A percentile compares a stretch with the other conserved stretches of the same genome.
These are phyloP conservation scores for Lethrus apterus DNA, from an alignment of 1,140 invertebrate species.

Conservation along the genomic window DNA sequence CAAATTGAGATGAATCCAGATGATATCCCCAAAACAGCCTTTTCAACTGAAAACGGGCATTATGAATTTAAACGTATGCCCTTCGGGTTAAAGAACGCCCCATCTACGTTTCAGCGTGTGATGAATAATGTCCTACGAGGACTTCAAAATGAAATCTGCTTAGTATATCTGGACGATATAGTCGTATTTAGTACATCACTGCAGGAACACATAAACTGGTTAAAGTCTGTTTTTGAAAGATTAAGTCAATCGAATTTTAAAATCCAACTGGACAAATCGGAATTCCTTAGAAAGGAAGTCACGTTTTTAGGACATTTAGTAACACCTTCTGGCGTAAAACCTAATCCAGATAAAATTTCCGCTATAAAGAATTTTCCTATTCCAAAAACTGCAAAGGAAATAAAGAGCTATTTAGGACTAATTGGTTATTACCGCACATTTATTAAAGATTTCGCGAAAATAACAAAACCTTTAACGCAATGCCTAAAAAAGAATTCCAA, in stretches of 20 bases:
- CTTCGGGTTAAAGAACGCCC: not conserved
- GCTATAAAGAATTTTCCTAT: slow-evolving; percentile 15
- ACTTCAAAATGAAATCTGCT: not conserved
- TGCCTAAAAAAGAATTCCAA: too few species aligned
- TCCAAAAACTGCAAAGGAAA: slow-evolving; percentile 11
- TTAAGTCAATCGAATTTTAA: slow-evolving; percentile 10
- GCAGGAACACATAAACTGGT: not conserved
- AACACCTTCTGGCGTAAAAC: slow-evolving; percentile 11
- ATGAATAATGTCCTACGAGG: slow-evolving; percentile 1
- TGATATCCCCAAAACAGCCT: slow-evolving; percentile 9
- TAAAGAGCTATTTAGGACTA: slow-evolving; percentile 15
- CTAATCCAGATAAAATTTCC: slow-evolving; percentile 14
- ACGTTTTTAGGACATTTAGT: slow-evolving; percentile 19
- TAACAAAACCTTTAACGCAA: slow-evolving; percentile 15
- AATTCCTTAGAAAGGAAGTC: slow-evolving; percentile 5
- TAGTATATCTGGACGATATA: slow-evolving; percentile 10
- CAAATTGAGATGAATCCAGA: slow-evolving; percentile 4
- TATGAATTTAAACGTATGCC: not conserved
- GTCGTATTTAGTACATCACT: not conserved
- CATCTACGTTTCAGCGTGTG: not conserved
- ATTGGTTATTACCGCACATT: slow-evolving; percentile 20
- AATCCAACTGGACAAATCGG: slow-evolving; percentile 10
- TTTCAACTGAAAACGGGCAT: not conserved
- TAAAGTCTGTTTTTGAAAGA: not conserved
- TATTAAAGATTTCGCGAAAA: slow-evolving; percentile 15